Percentiles rank a stretch among this genome's conserved stretches.
Evolutionary conservation across 2,888 invertebrate species (phyloP).

Genomic region (Busseola fusca): DNA sequence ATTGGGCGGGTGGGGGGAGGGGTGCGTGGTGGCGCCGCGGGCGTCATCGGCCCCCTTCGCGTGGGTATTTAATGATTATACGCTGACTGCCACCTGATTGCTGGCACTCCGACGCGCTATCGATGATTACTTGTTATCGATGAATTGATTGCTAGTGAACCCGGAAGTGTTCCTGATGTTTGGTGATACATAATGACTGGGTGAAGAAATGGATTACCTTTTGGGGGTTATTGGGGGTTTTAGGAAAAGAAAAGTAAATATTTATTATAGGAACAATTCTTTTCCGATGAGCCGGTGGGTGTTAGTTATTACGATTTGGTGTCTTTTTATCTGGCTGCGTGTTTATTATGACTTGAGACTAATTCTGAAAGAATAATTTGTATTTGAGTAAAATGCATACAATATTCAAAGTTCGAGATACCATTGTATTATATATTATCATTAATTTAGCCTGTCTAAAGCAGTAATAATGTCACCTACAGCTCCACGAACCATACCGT

Average conservation of each 20-base stretch:
- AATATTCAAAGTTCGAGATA: neutral
- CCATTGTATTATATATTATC: neutral
- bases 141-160: constrained; percentile 61
- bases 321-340: neutral
- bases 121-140: constrained; percentile 81
- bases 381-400: neutral
- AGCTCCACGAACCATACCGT: rapidly evolving
- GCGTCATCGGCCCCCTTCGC: constrained; percentile 85
- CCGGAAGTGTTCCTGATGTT: constrained; percentile 45
- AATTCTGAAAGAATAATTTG: neutral
- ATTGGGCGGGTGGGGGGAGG: constrained; percentile 82
- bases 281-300: neutral
- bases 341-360: neutral
- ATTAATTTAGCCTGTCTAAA: neutral
- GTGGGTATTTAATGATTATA: constrained; percentile 89
- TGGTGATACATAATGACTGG: constrained; percentile 33
- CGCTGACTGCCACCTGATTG: constrained; percentile 89
- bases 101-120: constrained; percentile 74
- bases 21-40: constrained; percentile 79
- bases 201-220: constrained; percentile 9
- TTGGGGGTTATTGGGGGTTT: neutral
- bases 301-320: neutral
- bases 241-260: constrained; percentile 6
- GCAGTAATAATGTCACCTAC: neutral
- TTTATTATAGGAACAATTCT: neutral